Conservation (phyloP, 53 echinoderm and acorn worm genomes). For the Hippasteria phrygiana region DNA sequence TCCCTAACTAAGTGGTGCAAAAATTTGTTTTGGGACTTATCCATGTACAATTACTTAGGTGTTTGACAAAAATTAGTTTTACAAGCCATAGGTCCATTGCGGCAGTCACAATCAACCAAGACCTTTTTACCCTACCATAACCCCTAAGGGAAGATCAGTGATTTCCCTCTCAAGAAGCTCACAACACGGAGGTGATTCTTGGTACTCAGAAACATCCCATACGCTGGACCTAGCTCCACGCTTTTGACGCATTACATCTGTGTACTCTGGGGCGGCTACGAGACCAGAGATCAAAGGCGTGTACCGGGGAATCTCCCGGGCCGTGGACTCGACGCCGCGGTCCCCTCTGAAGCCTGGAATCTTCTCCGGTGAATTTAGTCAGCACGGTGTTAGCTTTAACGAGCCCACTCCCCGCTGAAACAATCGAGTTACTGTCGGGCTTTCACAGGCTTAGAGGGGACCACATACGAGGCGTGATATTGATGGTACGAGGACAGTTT, state of each 20-base stretch:
- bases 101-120: too few relatives aligned
- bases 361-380: conserved; percentile 13
- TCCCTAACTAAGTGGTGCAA: too few relatives aligned
- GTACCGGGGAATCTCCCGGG: conserved; percentile 21
- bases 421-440: conserved; percentile 30
- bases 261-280: neutral
- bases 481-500: conserved; percentile 3
- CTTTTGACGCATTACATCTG: conserved; percentile 39
- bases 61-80: too few relatives aligned
- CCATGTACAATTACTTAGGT: too few relatives aligned
- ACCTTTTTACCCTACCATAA: neutral
- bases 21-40: too few relatives aligned
- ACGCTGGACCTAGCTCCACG: neutral
- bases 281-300: conserved; percentile 39
- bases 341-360: conserved; percentile 2
- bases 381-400: too few relatives aligned
- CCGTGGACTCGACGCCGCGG: neutral
- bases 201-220: too few relatives aligned
- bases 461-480: neutral
- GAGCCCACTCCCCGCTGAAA: conserved; percentile 8
- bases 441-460: conserved; percentile 29
- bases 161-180: neutral
- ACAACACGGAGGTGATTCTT: neutral
- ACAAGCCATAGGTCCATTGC: too few relatives aligned
- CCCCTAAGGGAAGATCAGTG: neutral